A percentile compares a stretch with the other conserved stretches of the same genome.
Evolutionary conservation across 1,140 invertebrate genomes (phyloP).

Genomic region (Alviniconcha marisindica): DNA sequence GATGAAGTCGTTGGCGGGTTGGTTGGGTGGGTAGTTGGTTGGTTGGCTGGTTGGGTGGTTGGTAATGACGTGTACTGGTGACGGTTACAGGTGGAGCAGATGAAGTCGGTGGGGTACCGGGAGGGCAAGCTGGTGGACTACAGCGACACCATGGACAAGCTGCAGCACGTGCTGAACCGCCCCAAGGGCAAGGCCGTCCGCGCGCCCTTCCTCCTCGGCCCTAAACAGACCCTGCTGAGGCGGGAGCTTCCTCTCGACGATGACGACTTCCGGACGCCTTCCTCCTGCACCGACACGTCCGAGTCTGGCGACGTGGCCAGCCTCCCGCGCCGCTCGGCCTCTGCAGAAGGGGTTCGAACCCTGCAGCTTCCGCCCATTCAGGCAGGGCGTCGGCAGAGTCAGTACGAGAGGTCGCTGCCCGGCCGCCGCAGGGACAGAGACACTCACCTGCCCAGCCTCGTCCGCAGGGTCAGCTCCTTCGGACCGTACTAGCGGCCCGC

Average conservation of each 20-base stretch:
- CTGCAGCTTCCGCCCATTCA: not conserved
- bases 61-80: too few species aligned
- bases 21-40: too few species aligned
- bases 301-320: not conserved
- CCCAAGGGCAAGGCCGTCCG: constrained; percentile 24
- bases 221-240: not conserved
- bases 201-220: not conserved
- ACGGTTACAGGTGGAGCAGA: constrained; percentile 31
- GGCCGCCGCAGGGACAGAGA: not conserved
- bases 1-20: too few species aligned
- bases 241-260: not conserved
- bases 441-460: not conserved
- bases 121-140: constrained; percentile 42
- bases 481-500: constrained; percentile 8
- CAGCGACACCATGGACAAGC: constrained; percentile 29
- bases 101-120: constrained; percentile 31
- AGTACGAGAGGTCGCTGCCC: not conserved
- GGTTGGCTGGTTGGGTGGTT: too few species aligned
- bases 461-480: constrained; percentile 2
- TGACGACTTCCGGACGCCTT: not conserved
- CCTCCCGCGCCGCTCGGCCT: not conserved
- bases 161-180: constrained; percentile 16
- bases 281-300: not conserved
- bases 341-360: not conserved
- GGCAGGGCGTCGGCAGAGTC: not conserved